Conservation (phyloP, 92 coral and sea anemone species). For the Epizoanthus scotinus region DNA sequence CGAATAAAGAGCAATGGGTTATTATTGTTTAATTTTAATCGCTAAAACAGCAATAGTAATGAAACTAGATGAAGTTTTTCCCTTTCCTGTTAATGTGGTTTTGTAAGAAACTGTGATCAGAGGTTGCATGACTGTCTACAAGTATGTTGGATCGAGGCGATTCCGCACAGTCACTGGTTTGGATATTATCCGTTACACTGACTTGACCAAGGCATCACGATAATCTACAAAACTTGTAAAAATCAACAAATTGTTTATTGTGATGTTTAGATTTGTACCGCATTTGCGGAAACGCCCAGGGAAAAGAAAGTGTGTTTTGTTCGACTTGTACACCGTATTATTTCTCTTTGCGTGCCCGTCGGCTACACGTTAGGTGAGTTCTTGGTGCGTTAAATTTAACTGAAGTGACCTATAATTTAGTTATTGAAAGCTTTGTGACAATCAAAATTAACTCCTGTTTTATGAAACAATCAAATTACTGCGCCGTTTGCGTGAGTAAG, state of each 20-base stretch:
- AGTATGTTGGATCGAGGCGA: background rate
- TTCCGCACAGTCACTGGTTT: background rate
- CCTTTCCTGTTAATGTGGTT: background rate
- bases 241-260: background rate
- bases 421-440: constrained; percentile 10
- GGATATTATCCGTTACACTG: background rate
- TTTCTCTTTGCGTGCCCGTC: background rate
- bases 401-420: constrained; percentile 1
- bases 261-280: background rate
- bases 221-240: background rate
- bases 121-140: background rate
- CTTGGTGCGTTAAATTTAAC: constrained; percentile 9
- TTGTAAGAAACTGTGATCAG: background rate
- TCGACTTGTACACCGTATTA: background rate
- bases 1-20: background rate
- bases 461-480: background rate
- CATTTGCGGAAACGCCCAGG: background rate
- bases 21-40: background rate
- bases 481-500: background rate
- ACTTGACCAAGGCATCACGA: constrained; percentile 1
- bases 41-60: too few species aligned
- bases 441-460: background rate
- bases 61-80: background rate
- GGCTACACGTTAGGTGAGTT: background rate
- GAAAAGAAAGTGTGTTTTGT: background rate